These are phyloP conservation scores for Microcebus lehilahytsara DNA, from an alignment of 2,113 vertebrate species.

Conservation along the genomic window DNA sequence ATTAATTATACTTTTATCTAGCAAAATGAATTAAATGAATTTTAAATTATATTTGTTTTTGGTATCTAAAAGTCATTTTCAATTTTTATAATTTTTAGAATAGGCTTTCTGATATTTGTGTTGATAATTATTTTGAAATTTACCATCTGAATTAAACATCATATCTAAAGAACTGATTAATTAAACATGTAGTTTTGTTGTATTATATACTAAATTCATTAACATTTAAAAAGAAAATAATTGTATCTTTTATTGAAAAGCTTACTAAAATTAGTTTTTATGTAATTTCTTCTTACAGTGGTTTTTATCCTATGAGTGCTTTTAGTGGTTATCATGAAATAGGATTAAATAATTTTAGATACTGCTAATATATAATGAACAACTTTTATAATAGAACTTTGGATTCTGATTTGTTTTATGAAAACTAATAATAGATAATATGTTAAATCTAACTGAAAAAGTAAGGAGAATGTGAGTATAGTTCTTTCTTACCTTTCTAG, in stretches of 20 bases:
- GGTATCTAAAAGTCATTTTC: background rate
- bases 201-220: background rate
- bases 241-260: background rate
- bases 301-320: background rate
- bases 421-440: background rate
- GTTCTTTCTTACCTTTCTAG: background rate
- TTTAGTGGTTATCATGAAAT: background rate
- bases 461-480: background rate
- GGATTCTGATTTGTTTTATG: background rate
- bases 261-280: slow-evolving; percentile 5
- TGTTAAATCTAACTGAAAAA: background rate
- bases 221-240: background rate
- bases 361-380: background rate
- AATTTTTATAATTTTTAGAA: background rate
- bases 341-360: background rate
- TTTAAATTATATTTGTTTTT: slow-evolving; percentile 21
- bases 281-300: background rate
- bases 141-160: background rate
- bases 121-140: slow-evolving; percentile 18
- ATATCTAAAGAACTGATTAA: background rate
- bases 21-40: background rate
- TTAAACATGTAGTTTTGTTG: background rate
- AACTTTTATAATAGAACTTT: background rate
- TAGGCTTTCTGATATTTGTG: background rate
- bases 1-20: background rate